Conservation (phyloP, 2,888 invertebrate genomes). For the Camptogramma bilineatum region DNA sequence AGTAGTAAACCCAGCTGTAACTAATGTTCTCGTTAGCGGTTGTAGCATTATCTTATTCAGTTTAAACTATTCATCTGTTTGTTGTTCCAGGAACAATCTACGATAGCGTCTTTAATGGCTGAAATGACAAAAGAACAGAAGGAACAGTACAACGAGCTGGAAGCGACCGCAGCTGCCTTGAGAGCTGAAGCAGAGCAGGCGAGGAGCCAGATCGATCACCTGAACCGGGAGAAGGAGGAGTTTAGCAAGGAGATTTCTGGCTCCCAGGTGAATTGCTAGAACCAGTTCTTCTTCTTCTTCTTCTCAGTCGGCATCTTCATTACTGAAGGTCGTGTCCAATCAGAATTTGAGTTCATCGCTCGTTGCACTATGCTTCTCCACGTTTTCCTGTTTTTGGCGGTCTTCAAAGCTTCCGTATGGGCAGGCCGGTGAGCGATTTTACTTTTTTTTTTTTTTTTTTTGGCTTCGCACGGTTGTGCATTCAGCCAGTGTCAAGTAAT, state of each 20-base stretch:
- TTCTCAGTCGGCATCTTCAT: too few species aligned
- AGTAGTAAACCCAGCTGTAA: too few species aligned
- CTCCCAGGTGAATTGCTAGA: slow-evolving; percentile 82
- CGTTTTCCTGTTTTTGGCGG: too few species aligned
- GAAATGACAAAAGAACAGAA: slow-evolving; percentile 87
- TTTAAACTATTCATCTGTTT: background rate
- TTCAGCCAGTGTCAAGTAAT: too few species aligned
- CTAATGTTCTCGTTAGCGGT: background rate
- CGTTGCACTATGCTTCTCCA: too few species aligned
- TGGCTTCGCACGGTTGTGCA: too few species aligned
- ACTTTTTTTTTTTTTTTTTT: too few species aligned
- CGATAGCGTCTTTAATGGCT: slow-evolving; percentile 86
- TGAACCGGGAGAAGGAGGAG: slow-evolving; percentile 87
- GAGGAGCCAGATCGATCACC: slow-evolving; percentile 87
- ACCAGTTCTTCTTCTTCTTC: too few species aligned
- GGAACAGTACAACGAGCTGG: slow-evolving; percentile 80
- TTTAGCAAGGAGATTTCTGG: slow-evolving; percentile 88
- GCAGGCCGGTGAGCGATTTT: too few species aligned
- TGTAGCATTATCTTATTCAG: background rate
- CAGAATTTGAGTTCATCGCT: too few species aligned
- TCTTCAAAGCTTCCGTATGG: too few species aligned
- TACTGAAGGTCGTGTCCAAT: too few species aligned
- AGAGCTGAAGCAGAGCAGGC: slow-evolving; percentile 84
- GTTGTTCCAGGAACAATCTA: slow-evolving; percentile 83
- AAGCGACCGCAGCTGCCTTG: slow-evolving; percentile 76